These are phyloP conservation scores for Ctenopoma multispine DNA, from an alignment of 2,797 vertebrate genomes.

Conservation along the genomic window DNA sequence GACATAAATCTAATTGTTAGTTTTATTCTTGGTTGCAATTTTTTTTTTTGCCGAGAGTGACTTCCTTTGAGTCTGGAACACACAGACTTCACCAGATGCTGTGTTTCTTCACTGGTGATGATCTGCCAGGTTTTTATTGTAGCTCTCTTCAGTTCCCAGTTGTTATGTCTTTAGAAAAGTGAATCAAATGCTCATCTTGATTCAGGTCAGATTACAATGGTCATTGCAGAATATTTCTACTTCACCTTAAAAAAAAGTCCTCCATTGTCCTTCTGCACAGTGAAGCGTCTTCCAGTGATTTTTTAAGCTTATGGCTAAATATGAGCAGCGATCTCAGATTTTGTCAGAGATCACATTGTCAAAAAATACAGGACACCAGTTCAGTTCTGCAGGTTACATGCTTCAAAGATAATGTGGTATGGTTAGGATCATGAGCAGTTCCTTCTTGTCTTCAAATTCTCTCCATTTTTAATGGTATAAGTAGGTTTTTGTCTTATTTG, in stretches of 20 bases:
- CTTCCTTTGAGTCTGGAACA: background rate
- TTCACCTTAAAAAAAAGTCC: background rate
- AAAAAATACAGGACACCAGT: too few species aligned
- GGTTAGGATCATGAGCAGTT: too few species aligned
- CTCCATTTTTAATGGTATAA: too few species aligned
- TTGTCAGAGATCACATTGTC: too few species aligned
- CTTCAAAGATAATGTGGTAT: too few species aligned
- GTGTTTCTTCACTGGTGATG: background rate
- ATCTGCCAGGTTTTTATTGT: background rate
- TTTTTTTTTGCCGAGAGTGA: background rate
- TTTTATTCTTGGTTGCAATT: too few species aligned
- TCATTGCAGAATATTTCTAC: background rate
- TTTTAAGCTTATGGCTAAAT: background rate
- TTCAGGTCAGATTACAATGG: background rate
- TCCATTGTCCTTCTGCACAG: background rate
- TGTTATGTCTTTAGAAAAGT: background rate
- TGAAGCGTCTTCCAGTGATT: background rate
- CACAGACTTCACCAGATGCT: too few species aligned
- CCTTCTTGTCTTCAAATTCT: too few species aligned
- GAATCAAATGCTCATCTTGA: background rate
- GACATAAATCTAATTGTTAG: background rate
- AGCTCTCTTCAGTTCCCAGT: background rate
- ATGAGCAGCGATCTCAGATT: too few species aligned
- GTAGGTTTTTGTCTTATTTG: too few species aligned
- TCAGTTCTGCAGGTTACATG: too few species aligned